Evolutionary conservation across 2,113 vertebrate species (phyloP).

Genomic region (Megaceryle torquata): DNA sequence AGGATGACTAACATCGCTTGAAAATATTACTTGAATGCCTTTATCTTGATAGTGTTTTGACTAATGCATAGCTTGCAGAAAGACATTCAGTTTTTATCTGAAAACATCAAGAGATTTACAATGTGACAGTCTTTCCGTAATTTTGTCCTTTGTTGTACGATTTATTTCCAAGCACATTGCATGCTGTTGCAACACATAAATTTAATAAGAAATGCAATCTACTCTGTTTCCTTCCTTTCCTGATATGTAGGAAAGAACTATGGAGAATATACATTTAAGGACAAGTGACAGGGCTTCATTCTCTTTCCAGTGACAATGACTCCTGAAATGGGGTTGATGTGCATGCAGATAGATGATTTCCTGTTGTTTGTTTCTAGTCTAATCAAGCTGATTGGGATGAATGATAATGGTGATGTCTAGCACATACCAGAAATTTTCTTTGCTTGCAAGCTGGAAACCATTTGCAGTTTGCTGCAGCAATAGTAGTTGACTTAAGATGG

Average conservation of each 20-base stretch:
- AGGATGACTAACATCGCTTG: background rate
- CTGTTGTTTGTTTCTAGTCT: constrained; percentile 36
- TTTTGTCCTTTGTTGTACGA: constrained; percentile 46
- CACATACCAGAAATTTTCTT: constrained; percentile 41
- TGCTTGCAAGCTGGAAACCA: background rate
- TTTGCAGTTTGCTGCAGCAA: constrained; percentile 16
- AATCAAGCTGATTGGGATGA: constrained; percentile 54
- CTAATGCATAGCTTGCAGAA: constrained; percentile 29
- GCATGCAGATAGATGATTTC: constrained; percentile 18
- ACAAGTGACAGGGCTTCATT: background rate
- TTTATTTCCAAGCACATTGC: constrained; percentile 30
- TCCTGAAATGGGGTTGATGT: background rate
- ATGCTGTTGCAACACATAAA: background rate
- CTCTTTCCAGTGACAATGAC: background rate
- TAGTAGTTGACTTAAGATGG: background rate
- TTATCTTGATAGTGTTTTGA: constrained; percentile 21
- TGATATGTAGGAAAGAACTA: background rate
- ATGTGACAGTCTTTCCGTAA: background rate
- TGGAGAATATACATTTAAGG: background rate
- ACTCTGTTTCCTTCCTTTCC: constrained; percentile 23
- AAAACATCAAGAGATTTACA: constrained; percentile 31
- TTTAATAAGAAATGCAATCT: constrained; percentile 21
- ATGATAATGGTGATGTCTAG: constrained; percentile 40
- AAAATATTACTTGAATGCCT: constrained; percentile 44
- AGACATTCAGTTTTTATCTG: background rate